Conservation (phyloP, 2,797 vertebrate genomes). For the Chromobotia macracanthus region DNA sequence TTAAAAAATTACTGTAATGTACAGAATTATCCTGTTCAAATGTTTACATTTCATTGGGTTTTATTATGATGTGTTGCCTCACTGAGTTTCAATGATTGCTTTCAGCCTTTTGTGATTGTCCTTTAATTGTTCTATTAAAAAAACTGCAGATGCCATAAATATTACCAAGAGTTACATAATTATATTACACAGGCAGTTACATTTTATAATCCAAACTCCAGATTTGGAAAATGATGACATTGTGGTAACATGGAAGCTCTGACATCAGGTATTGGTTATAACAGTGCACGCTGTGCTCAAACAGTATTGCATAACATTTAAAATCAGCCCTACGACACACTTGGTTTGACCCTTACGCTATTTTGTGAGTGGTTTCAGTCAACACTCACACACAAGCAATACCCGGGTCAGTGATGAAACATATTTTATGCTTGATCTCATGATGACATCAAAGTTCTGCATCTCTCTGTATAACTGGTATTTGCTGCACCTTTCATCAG, state of each 20-base stretch:
- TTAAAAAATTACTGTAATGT: no score
- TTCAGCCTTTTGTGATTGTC: no score
- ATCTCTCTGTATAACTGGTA: no score
- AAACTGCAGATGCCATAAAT: not conserved
- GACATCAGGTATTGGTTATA: slow-evolving; percentile 11
- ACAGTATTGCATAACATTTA: slow-evolving; percentile 45
- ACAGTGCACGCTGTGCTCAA: not conserved
- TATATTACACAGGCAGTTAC: slow-evolving; percentile 27
- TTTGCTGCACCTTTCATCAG: not conserved
- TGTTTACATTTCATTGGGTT: no score
- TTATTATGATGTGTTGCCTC: no score
- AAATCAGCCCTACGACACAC: slow-evolving; percentile 13
- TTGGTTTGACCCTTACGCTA: not conserved
- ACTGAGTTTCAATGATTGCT: no score
- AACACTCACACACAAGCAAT: slow-evolving; percentile 15
- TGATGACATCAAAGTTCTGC: slow-evolving; percentile 4
- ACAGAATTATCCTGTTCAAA: no score
- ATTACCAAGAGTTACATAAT: slow-evolving; percentile 1
- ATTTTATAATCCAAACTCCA: slow-evolving; percentile 24
- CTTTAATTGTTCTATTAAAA: no score
- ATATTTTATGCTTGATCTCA: slow-evolving; percentile 3
- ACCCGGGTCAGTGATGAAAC: slow-evolving; percentile 28
- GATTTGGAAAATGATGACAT: slow-evolving; percentile 21
- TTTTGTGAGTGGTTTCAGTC: slow-evolving; percentile 8
- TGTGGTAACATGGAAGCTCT: not conserved